Percentiles rank a stretch among this genome's conserved stretches.
These are phyloP conservation scores for Kryptolebias marmoratus DNA, from an alignment of 2,113 vertebrate genomes.

Conservation along the genomic window DNA sequence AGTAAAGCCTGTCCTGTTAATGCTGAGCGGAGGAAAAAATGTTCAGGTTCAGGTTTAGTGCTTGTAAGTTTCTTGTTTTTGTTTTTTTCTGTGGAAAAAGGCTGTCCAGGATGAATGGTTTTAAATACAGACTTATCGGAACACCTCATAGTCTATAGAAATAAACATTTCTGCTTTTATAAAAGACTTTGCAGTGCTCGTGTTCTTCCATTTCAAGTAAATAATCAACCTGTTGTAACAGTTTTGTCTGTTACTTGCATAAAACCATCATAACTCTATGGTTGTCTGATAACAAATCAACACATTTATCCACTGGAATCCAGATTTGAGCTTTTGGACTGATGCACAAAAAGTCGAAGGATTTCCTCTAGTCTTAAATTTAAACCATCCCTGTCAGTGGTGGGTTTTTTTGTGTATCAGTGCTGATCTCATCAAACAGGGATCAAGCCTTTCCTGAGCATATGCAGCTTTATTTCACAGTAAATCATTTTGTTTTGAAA, in stretches of 20 bases:
- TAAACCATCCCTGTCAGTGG: slow-evolving; percentile 47
- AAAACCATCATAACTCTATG: slow-evolving; percentile 7
- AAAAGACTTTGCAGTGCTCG: not conserved
- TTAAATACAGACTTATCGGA: slow-evolving; percentile 10
- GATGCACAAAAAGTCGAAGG: slow-evolving; percentile 54
- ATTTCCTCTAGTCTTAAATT: slow-evolving; percentile 58
- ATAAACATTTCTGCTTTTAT: not conserved
- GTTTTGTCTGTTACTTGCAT: not conserved
- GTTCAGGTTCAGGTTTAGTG: slow-evolving; percentile 9
- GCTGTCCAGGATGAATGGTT: slow-evolving; percentile 32
- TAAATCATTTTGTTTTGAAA: slow-evolving; percentile 35
- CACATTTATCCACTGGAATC: slow-evolving; percentile 29
- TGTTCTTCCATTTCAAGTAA: slow-evolving; percentile 12
- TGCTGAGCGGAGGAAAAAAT: slow-evolving; percentile 21
- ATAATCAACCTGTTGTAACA: slow-evolving; percentile 19
- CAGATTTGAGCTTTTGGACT: slow-evolving; percentile 51
- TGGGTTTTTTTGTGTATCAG: slow-evolving; percentile 34
- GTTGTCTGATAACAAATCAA: slow-evolving; percentile 27
- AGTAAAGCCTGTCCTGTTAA: slow-evolving; percentile 6
- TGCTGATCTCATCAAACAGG: slow-evolving; percentile 58
- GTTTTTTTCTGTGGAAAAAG: not conserved
- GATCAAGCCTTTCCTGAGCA: slow-evolving; percentile 14
- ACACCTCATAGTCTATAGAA: not conserved
- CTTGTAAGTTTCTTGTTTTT: slow-evolving; percentile 23
- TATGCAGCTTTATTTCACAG: slow-evolving; percentile 31